Base-by-base conservation (phyloP, 1,140 invertebrate species). In the Drosophila ficusphila region DNA sequence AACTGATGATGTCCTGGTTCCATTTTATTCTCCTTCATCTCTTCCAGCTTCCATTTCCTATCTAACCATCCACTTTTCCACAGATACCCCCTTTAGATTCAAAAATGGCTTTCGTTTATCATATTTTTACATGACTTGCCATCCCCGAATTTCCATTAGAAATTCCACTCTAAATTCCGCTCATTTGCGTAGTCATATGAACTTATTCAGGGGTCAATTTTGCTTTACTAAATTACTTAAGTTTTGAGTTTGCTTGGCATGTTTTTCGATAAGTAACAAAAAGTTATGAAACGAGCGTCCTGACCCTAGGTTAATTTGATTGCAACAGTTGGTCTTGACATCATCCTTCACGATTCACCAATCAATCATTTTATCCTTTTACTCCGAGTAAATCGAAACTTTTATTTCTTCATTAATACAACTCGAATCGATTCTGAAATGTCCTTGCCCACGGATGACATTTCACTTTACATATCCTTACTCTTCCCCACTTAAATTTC, bases 101-200 rank as follows among this genome's bases (percentile, higher is more conserved):
- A 18, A 29, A 25, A 16, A 14, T 41, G 21, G 27, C 29, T 36
- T 14, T 11, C 29, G 58, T 74, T 74, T 74, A 74, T 74, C 71
- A 74, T 74, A 56, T 65, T 49, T 52, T 39, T 69, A 73, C 69
- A 74, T 74, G 71, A 73, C 69, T 65, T 73, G 71, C 69, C 44
- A 11, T 36, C 54, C 36, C 18, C 27, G 12, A 51, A 23, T 25
- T 25, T 31, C 42, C 18, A n/a, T 7, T 19, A 27, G 14, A 16
- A 62, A 31, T 18, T 65, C 41, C 18, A 25, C 14, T 4, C 53
- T 18, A 2, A 7, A 12, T 14, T 44, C 41, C 16, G n/a, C 16
- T 56, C 71, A 73, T 73, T 74, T 73, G 58, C 58, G 58, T 46
- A 56, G 69, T 73, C 58, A 74, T 73, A 73, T 51, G 46, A 64